Conservation (phyloP, 2,797 vertebrate species). For the Enteromius mattozi region DNA sequence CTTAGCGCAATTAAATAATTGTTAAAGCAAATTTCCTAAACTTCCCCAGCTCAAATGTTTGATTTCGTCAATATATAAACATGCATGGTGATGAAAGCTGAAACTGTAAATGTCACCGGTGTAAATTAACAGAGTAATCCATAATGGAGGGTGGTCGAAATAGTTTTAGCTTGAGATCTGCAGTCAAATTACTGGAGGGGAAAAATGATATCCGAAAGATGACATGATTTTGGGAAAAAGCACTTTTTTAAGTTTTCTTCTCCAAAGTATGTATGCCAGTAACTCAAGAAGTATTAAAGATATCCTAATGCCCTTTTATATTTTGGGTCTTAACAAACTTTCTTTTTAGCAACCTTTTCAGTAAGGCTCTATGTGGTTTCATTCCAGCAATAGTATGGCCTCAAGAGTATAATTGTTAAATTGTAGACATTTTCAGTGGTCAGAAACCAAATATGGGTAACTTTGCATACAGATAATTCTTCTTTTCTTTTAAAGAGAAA, state of each 20-base stretch:
- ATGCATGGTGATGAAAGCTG: background rate
- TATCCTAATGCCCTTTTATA: background rate
- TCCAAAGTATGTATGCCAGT: background rate
- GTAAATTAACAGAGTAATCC: background rate
- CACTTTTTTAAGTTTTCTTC: background rate
- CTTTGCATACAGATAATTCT: background rate
- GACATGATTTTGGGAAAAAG: background rate
- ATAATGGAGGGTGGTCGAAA: background rate
- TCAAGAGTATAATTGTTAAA: background rate
- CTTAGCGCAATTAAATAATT: background rate
- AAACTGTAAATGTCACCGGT: background rate
- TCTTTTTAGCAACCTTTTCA: no score
- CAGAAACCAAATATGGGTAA: background rate
- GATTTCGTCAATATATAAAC: background rate
- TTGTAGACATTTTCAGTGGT: background rate
- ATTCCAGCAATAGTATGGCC: background rate
- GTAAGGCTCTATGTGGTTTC: background rate
- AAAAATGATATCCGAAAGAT: background rate
- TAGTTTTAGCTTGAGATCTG: background rate
- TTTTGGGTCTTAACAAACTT: background rate
- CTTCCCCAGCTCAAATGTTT: background rate
- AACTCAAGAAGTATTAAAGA: no score
- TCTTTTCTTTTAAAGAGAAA: background rate
- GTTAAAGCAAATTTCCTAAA: background rate
- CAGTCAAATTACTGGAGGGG: background rate